Conservation (phyloP, 2,113 vertebrate genomes). For the Aix galericulata region DNA sequence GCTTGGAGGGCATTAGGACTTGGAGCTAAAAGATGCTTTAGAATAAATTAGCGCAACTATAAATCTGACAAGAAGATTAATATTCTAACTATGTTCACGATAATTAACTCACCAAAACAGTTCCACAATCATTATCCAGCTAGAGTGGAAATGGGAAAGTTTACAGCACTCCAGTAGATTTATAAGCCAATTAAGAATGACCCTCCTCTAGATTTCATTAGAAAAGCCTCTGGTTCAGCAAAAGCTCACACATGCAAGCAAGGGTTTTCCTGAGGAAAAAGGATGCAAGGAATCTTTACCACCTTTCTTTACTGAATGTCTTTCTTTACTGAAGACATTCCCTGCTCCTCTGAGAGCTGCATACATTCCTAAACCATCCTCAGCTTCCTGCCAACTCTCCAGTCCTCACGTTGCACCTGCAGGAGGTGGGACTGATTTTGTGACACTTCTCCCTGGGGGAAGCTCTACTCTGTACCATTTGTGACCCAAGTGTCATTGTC, state of each 20-base stretch:
- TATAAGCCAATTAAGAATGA: conserved; percentile 56
- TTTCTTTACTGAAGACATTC: not conserved
- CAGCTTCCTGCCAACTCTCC: not conserved
- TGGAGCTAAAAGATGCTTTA: not conserved
- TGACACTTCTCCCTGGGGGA: not conserved
- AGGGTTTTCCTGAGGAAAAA: not conserved
- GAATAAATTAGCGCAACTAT: conserved; percentile 49
- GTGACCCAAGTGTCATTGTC: not conserved
- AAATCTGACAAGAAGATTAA: conserved; percentile 61
- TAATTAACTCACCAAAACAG: conserved; percentile 61
- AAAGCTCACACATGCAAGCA: conserved; percentile 8
- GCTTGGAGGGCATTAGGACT: not conserved
- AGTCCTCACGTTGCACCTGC: not conserved
- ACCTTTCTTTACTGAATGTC: not conserved
- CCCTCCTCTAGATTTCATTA: conserved; percentile 44
- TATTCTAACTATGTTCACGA: conserved; percentile 45
- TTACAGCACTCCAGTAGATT: conserved; percentile 55
- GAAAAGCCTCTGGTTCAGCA: conserved; percentile 43
- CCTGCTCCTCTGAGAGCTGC: not conserved
- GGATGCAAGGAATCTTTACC: not conserved
- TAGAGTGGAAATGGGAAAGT: conserved; percentile 27
- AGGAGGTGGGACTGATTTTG: fast-evolving
- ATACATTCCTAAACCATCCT: not conserved
- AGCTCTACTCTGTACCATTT: not conserved
- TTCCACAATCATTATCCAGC: conserved; percentile 45